A percentile compares a stretch with the other conserved stretches of the same genome.
These are phyloP conservation scores for Meda fulgida DNA, from an alignment of 2,797 vertebrate genomes.

Conservation along the genomic window DNA sequence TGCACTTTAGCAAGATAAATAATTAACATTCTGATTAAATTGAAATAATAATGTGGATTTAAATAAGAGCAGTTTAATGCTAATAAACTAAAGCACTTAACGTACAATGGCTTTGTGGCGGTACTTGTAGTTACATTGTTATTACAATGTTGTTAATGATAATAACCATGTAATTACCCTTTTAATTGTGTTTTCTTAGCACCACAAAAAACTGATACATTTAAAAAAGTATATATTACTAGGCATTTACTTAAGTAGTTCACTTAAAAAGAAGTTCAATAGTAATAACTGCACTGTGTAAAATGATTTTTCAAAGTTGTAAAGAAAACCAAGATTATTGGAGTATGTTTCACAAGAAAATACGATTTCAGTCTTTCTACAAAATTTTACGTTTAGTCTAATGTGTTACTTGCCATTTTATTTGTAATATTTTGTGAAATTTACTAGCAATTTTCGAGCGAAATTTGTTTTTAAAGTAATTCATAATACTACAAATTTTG, in stretches of 20 bases:
- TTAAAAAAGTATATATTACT: background rate
- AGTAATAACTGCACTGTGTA: background rate
- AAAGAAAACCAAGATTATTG: too few relatives aligned
- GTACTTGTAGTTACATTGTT: background rate
- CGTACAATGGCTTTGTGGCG: background rate
- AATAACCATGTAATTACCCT: background rate
- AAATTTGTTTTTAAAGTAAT: background rate
- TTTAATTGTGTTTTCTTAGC: background rate
- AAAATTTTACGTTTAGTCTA: too few relatives aligned
- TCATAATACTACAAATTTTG: background rate
- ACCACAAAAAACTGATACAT: background rate
- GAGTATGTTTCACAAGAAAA: background rate
- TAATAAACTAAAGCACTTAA: background rate
- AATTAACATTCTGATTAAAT: background rate
- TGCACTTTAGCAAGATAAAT: background rate
- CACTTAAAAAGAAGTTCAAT: background rate
- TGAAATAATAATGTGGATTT: background rate
- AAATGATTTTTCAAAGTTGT: background rate
- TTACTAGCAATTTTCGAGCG: background rate
- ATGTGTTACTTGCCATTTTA: too few relatives aligned
- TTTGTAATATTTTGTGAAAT: background rate
- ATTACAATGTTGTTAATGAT: conserved; percentile 4
- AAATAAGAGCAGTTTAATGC: conserved; percentile 24
- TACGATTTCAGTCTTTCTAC: background rate
- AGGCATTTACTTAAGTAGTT: background rate